A percentile compares a stretch with the other conserved stretches of the same genome.
Conservation (phyloP, 2,888 invertebrate genomes). For the Iphiclides podalirius region DNA sequence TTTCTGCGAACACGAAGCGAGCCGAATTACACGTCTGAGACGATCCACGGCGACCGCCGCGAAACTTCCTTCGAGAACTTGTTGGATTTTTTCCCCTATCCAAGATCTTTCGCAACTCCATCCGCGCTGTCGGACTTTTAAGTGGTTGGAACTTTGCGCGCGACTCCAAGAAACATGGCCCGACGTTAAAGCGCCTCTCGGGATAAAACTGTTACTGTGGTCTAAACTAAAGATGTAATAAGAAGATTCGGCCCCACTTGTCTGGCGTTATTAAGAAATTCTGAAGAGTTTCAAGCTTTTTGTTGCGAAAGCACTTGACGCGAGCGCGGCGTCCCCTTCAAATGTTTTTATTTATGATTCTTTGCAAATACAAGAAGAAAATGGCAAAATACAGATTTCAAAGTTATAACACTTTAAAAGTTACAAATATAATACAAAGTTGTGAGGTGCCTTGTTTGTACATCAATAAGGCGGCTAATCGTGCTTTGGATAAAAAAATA, state of each 20-base stretch:
- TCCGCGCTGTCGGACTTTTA: slow-evolving; percentile 43
- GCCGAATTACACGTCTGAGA: slow-evolving; percentile 7
- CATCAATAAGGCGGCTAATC: too few relatives aligned
- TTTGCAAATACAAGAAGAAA: neutral
- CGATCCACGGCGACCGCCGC: slow-evolving; percentile 15
- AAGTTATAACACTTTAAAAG: too few relatives aligned
- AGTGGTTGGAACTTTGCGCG: slow-evolving; percentile 46
- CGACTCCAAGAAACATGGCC: neutral
- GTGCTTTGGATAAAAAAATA: too few relatives aligned
- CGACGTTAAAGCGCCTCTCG: neutral
- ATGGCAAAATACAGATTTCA: too few relatives aligned
- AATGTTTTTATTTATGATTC: slow-evolving; percentile 10
- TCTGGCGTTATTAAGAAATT: slow-evolving; percentile 5
- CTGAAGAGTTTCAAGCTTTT: slow-evolving; percentile 3
- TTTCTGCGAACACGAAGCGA: neutral
- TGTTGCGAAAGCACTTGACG: neutral
- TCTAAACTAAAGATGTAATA: slow-evolving; percentile 12
- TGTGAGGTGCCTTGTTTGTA: too few relatives aligned
- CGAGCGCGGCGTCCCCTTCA: neutral
- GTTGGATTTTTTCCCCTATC: slow-evolving; percentile 23
- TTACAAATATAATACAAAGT: too few relatives aligned
- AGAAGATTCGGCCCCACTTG: neutral
- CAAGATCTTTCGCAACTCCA: slow-evolving; percentile 10
- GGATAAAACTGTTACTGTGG: slow-evolving; percentile 8
- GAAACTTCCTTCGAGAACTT: slow-evolving; percentile 37